Evolutionary conservation across 2,113 vertebrate species (phyloP).

Genomic region (Onychostruthus taczanowskii): DNA sequence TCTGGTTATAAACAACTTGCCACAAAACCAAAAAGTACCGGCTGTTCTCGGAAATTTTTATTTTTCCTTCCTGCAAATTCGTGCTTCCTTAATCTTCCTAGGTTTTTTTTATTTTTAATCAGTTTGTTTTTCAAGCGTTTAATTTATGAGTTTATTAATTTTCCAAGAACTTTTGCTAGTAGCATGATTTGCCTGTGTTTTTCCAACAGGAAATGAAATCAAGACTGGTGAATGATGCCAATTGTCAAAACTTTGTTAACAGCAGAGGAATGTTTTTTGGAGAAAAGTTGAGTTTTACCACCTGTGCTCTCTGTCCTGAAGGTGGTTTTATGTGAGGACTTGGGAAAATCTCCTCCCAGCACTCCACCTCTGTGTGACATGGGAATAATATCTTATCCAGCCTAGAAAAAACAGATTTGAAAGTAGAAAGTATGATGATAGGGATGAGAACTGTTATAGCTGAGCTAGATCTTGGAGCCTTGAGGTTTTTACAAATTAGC

Average conservation of each 20-base stretch:
- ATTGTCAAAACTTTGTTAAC: constrained; percentile 14
- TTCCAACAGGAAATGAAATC: constrained; percentile 59
- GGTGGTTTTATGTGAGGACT: not conserved
- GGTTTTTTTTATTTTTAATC: not conserved
- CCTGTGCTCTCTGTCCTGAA: not conserved
- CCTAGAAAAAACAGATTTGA: not conserved
- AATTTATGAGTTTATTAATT: constrained; percentile 44
- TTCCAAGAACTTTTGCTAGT: constrained; percentile 31
- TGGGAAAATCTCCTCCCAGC: not conserved
- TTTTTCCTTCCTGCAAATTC: not conserved
- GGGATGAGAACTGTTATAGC: not conserved
- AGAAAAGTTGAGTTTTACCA: constrained; percentile 13
- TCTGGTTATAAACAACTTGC: not conserved
- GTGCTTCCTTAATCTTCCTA: not conserved
- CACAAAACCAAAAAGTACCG: not conserved
- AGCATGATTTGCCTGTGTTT: constrained; percentile 11
- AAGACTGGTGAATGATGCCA: constrained; percentile 5
- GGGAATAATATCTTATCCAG: not conserved
- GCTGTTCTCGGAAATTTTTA: not conserved
- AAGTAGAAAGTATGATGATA: not conserved
- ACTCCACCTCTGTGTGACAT: not conserved
- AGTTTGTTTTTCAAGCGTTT: constrained; percentile 22
- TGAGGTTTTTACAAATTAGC: not conserved
- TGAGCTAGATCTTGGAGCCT: not conserved
- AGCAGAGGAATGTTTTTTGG: not conserved